A percentile compares a stretch with the other conserved stretches of the same genome.
These are phyloP conservation scores for Elachura formosa DNA, from an alignment of 2,113 vertebrate genomes.

Conservation along the genomic window DNA sequence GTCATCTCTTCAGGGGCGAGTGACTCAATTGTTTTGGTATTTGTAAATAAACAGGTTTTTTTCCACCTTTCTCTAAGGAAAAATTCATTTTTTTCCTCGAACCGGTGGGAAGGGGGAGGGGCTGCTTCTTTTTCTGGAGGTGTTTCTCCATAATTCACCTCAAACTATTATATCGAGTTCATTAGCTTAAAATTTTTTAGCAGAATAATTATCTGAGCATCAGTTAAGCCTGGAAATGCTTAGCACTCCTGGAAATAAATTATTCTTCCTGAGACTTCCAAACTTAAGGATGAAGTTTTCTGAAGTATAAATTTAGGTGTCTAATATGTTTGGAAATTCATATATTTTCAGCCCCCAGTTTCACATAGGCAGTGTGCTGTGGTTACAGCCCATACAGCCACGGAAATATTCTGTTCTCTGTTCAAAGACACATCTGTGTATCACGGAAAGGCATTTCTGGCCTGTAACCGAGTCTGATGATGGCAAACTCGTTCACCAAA, in stretches of 20 bases:
- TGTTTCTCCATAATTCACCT: no score
- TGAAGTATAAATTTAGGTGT: neutral
- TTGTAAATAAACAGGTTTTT: no score
- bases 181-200: neutral
- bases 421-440: neutral
- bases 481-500: neutral
- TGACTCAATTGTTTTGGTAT: no score
- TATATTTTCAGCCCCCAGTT: neutral
- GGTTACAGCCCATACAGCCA: neutral
- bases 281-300: neutral
- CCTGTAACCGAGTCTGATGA: neutral
- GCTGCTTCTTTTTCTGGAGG: no score
- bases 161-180: neutral
- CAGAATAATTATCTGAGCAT: neutral
- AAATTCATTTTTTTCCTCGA: no score
- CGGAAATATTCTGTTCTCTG: neutral
- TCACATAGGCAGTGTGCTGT: neutral
- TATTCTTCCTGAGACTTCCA: neutral
- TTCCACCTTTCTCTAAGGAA: no score
- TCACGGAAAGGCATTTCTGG: neutral
- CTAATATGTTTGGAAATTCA: neutral
- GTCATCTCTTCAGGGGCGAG: no score
- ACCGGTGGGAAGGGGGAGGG: no score
- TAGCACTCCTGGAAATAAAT: neutral
- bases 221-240: neutral